These are phyloP conservation scores for Oxyruncus cristatus DNA, from an alignment of 2,113 vertebrate genomes.

Conservation along the genomic window DNA sequence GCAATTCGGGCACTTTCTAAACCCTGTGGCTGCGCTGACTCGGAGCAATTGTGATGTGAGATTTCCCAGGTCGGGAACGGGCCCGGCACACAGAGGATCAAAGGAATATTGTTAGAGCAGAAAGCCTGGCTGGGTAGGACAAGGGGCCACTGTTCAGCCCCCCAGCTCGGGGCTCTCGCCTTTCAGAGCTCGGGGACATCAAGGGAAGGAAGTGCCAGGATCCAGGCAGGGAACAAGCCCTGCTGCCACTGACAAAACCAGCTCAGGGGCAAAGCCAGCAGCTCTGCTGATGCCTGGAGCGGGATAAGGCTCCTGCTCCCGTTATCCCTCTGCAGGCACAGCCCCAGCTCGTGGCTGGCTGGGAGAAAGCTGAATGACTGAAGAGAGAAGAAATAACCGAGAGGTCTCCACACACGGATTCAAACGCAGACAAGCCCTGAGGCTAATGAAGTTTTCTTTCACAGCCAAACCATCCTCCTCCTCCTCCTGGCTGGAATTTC, in stretches of 20 bases:
- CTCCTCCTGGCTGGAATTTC: not conserved
- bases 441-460: not conserved
- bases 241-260: not conserved
- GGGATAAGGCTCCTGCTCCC: not conserved
- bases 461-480: not conserved
- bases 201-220: slow-evolving; percentile 39
- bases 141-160: slow-evolving; percentile 45
- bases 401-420: not conserved
- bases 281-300: not conserved
- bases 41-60: not conserved
- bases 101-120: slow-evolving; percentile 55
- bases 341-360: not conserved
- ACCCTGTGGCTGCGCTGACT: not conserved
- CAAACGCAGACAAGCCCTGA: slow-evolving; percentile 4
- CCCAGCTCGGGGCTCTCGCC: not conserved
- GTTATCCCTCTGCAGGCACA: not conserved
- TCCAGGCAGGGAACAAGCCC: not conserved
- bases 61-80: not conserved
- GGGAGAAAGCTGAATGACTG: no score
- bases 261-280: not conserved
- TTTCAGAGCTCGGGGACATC: slow-evolving; percentile 36
- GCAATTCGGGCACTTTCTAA: not conserved
- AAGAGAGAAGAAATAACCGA: not conserved
- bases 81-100: slow-evolving; percentile 32
- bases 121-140: not conserved